Evolutionary conservation across 2,888 invertebrate species (phyloP), one percentile per base, ranked within the genome.

Genomic region (Thymelicus lineola): DNA sequence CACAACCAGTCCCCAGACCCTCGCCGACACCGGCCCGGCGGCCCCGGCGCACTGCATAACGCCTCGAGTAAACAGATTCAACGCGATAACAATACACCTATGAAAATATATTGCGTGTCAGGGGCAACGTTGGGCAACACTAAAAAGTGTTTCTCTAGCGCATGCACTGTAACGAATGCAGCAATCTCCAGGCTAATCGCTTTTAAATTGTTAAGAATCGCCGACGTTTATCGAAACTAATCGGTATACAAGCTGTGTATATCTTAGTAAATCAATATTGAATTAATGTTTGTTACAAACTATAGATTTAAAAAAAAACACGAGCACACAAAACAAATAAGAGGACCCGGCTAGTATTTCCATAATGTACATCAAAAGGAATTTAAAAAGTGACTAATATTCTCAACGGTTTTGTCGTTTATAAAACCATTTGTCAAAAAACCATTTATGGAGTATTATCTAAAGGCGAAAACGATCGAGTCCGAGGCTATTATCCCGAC

Each of bases 1-100:
- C 90, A 89, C 87, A 90, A 90, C 86, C 83, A 82, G 82, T 81
- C 79, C 76, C 77, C 81, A 62, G 70, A 63, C 65, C 53, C 71
- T 65, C 79, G 76, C 73, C 72, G 79, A 77, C 77, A 78, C 85
- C 80, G 28, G 28, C 28, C 28, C 79, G 76, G 73, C 72, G 79
- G 76, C 77, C 78, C 85, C 80, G 82, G 79, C 81, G 80, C 77
- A 82, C 78, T 79, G 77, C 79, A 80, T 83, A 80, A 84, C 77
- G 80, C 79, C 80, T 74, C 73, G 75, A 77, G 64, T 74, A 77
- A 81, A 78, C 71, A 76, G 74, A 73, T 73, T 65, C 67, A 70
- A 69, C 74, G 71, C 72, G 66, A 71, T 73, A 73, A 75, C 74
- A 73, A 77, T 79, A 74, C 76, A 74, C 76, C 68, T 76, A 79